phyloP scores from a whole-genome alignment of 2,888 invertebrate genomes.

The Macrostomum cliftonense region DNA sequence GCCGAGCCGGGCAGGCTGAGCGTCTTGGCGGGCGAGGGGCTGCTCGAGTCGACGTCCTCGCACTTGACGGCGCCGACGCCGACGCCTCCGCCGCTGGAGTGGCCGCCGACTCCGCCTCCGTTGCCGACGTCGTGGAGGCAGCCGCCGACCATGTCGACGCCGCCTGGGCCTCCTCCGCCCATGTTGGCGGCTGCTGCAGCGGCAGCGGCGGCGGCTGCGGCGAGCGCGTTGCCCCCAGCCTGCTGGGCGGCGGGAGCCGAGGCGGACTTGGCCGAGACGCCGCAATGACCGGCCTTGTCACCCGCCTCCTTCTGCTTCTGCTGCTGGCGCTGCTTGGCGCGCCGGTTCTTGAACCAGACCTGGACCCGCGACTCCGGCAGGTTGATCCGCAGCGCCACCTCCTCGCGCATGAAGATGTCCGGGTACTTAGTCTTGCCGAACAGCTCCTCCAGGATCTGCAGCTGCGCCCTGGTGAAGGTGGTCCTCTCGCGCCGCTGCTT shows the following conservation, averaged over 20 bases:
- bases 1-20: slow-evolving; percentile 15
- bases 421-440: slow-evolving; percentile 87
- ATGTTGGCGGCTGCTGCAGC: too few species aligned
- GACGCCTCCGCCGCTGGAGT: too few species aligned
- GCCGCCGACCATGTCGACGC: too few species aligned
- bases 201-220: too few species aligned
- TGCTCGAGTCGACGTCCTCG: slow-evolving; percentile 17
- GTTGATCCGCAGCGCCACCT: slow-evolving; percentile 88
- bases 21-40: slow-evolving; percentile 7
- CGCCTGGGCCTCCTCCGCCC: too few species aligned
- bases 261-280: too few species aligned
- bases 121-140: too few species aligned
- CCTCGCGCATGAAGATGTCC: slow-evolving; percentile 91
- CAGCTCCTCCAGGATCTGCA: slow-evolving; percentile 76
- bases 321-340: slow-evolving; percentile 86
- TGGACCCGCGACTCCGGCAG: slow-evolving; percentile 91
- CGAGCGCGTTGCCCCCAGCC: too few species aligned
- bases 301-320: slow-evolving; percentile 32
- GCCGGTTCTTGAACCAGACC: slow-evolving; percentile 96
- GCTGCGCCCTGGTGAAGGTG: slow-evolving; percentile 84
- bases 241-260: too few species aligned
- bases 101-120: too few species aligned
- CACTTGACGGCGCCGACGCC: slow-evolving; percentile 18
- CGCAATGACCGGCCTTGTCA: too few species aligned
- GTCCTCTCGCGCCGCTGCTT: slow-evolving; percentile 91